Base-by-base conservation (phyloP, 2,797 vertebrate genomes). In the Syngnathus rostellatus region DNA sequence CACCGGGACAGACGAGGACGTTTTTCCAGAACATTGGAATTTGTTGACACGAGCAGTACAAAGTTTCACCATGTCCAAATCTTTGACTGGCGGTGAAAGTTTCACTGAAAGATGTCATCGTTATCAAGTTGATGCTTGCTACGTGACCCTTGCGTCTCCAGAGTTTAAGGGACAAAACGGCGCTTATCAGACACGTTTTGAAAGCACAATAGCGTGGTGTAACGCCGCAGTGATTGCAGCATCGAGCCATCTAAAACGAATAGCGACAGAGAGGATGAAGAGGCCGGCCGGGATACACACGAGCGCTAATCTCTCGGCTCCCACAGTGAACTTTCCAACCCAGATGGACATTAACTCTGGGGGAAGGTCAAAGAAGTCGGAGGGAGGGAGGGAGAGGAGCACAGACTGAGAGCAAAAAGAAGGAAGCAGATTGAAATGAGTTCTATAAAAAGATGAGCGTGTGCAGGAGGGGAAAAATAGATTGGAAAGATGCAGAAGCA, bases 321-420 rank as follows among this genome's bases (percentile, higher is more conserved):
- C 54, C 53, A 57, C 74, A 50, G 81, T 71, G 78, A 76, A 83
- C 75, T 76, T 72, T 81, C 69, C 66, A 68, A 72, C 80, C 69
- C 83, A 85, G 80, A 83, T 83, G 81, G 82, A 86, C 83, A 81
- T 83, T 76, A 84, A 77, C 81, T 74, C 73, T 69, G 71, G 66
- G 69, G 60, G 57, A 55, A 54, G 76, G 84, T 84, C 75, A 61
- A 50, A 58, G 60, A 67, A 53, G 69, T 73, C 50, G 43, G 54
- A 57, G 67, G 62, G 70, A 66, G 14, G 63, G 25, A 68, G 62
- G 69, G 64, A 19, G 64, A 25, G 68, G 68, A 11, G 2, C 11
- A 19, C 16, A 59, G 40, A 55, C 63, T 64, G 58, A 40, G 65
- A 66, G 45, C 65, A 48, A 69, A 31, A 53, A 62, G 38, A 71